A percentile compares a stretch with the other conserved stretches of the same genome.
These are phyloP conservation scores for Aratinga solstitialis DNA, from an alignment of 2,797 vertebrate genomes.

Conservation along the genomic window DNA sequence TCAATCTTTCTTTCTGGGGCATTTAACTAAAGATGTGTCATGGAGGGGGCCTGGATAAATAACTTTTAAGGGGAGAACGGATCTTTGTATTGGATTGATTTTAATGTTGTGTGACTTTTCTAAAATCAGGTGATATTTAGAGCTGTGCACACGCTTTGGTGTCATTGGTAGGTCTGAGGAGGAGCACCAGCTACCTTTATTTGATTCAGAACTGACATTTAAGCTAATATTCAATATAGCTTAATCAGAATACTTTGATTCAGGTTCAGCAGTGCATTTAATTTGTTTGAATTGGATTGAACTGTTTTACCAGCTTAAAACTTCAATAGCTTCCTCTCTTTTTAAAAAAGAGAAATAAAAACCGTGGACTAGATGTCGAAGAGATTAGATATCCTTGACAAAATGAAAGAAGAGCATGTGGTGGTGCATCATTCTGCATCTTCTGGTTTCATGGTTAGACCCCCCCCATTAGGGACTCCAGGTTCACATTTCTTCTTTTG, in stretches of 20 bases:
- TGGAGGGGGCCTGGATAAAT: neutral
- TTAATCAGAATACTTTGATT: neutral
- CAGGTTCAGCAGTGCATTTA: neutral
- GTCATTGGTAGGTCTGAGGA: neutral
- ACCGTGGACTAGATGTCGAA: neutral
- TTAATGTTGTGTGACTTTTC: neutral
- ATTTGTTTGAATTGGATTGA: neutral
- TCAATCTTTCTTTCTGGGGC: conserved; percentile 54
- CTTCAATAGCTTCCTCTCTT: neutral
- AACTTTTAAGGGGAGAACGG: neutral
- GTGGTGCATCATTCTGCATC: neutral
- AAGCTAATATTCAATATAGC: neutral
- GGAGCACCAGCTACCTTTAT: neutral
- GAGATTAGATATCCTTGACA: neutral
- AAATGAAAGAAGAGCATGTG: neutral
- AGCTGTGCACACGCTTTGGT: neutral
- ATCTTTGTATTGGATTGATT: neutral
- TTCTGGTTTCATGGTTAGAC: neutral
- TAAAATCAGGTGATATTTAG: neutral
- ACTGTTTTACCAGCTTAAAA: neutral
- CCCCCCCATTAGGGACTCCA: neutral
- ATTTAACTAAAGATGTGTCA: neutral
- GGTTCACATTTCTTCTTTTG: neutral
- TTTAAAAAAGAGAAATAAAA: neutral
- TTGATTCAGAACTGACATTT: neutral